Evolutionary conservation across 1,140 invertebrate genomes (phyloP).

Genomic region (Zelostemma sp.): DNA sequence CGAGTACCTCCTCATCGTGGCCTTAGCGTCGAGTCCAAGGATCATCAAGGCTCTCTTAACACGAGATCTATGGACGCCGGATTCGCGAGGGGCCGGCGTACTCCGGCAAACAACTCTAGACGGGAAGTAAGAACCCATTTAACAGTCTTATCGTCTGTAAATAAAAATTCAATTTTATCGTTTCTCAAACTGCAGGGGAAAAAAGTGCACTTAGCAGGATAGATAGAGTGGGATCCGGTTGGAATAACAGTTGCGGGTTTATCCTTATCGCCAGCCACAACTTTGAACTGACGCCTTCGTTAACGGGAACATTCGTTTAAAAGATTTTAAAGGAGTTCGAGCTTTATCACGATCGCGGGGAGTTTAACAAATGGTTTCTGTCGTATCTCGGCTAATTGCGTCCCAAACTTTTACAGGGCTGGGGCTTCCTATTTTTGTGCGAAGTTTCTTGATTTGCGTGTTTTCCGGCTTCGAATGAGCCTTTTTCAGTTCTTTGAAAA

Average conservation of each 20-base stretch:
- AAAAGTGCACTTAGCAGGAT: too few species aligned
- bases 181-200: background rate
- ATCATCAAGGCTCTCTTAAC: slow-evolving; percentile 75
- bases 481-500: too few species aligned
- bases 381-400: too few species aligned
- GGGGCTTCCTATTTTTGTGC: too few species aligned
- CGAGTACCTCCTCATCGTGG: slow-evolving; percentile 80
- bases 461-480: too few species aligned
- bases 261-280: background rate
- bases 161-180: background rate
- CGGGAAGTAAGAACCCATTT: slow-evolving; percentile 68
- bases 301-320: slow-evolving; percentile 5
- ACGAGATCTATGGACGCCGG: slow-evolving; percentile 84
- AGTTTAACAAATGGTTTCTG: background rate
- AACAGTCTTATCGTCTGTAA: background rate
- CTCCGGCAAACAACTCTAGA: slow-evolving; percentile 75
- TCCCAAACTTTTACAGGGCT: slow-evolving; percentile 21
- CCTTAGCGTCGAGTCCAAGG: slow-evolving; percentile 71
- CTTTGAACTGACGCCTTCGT: background rate
- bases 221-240: slow-evolving; percentile 10
- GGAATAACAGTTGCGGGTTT: background rate
- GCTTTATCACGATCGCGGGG: slow-evolving; percentile 8
- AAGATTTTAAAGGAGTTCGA: background rate
- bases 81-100: slow-evolving; percentile 75
- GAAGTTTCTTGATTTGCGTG: too few species aligned